Evolutionary conservation across 2,888 invertebrate genomes (phyloP).

Genomic region (Tridacna crocea): DNA sequence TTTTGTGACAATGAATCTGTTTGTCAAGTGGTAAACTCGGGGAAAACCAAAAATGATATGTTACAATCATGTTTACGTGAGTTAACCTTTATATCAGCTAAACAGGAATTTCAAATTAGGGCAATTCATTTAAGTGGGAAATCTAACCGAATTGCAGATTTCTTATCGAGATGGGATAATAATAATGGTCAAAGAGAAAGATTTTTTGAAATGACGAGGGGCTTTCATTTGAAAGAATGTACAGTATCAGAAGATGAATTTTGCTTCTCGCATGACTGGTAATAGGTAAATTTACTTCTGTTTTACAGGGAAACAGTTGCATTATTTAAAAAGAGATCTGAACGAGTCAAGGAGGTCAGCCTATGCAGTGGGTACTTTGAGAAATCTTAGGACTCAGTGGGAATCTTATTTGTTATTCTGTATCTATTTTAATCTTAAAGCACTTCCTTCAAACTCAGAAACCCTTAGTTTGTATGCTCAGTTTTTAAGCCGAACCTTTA

Average conservation of each 20-base stretch:
- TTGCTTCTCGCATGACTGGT: background rate
- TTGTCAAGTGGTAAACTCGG: background rate
- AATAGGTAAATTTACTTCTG: background rate
- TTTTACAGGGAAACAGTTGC: no score
- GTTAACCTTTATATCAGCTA: conserved; percentile 13
- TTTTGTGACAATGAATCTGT: background rate
- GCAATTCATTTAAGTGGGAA: background rate
- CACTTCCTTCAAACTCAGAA: background rate
- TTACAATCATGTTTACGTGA: conserved; percentile 23
- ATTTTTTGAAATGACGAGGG: background rate
- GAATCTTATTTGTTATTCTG: conserved; percentile 13
- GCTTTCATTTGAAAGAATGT: background rate
- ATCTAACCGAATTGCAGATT: background rate
- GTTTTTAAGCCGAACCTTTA: background rate
- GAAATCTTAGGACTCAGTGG: background rate
- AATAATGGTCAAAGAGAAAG: no score
- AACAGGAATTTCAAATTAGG: conserved; percentile 10
- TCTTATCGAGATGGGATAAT: background rate
- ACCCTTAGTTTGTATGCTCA: conserved; percentile 5
- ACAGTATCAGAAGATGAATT: background rate
- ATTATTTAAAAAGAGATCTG: no score
- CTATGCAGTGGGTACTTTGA: no score
- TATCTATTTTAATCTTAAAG: background rate
- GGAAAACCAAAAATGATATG: conserved; percentile 5
- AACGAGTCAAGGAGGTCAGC: background rate